Evolutionary conservation across 2,888 invertebrate genomes (phyloP), one percentile per base, ranked within the genome.

Genomic region (Ypsolopha sequella): DNA sequence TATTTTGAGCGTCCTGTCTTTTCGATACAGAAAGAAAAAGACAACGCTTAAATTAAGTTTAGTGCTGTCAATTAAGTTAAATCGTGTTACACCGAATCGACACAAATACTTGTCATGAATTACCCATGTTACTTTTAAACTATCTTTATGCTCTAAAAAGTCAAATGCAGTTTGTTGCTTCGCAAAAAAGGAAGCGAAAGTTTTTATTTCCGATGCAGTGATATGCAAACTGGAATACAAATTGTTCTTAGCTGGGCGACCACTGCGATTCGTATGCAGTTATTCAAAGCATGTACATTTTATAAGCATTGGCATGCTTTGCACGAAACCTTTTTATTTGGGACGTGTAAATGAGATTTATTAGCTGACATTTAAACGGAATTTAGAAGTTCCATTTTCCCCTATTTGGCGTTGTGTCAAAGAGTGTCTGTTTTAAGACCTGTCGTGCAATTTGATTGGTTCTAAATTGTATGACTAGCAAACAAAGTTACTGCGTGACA

Each of bases 81-180:
- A n/a, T n/a, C n/a, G n/a, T n/a, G n/a, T n/a, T n/a, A n/a, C n/a
- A n/a, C n/a, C n/a, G n/a, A n/a, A n/a, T n/a, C n/a, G n/a, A n/a
- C n/a, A n/a, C n/a, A n/a, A n/a, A 24, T 36, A 13, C 34, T 47
- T 34, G 47, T 36, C 35, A 13, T 50, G 43, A 34, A 50, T 45
- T 38, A n/a, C 11, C 11, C 6, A 10, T 7, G 10, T 9, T 45
- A 34, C 10, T 33, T 24, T 45, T 4, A 34, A 7, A 11, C 8
- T 36, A 35, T n/a, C 47, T 11, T 11, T 38, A 10, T 6, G 9
- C n/a, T 38, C 6, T 38, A 10, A 38, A 36, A n/a, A 74, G 84
- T 84, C 84, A 84, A 85, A 73, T 84, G 85, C 84, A 84, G 85
- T 85, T 85, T 84, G 82, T 79, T 61, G 24, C 10, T 24, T 13